A percentile compares a stretch with the other conserved stretches of the same genome.
phyloP scores from a whole-genome alignment of 2,113 vertebrate species.

The Pomatostomus ruficeps region DNA sequence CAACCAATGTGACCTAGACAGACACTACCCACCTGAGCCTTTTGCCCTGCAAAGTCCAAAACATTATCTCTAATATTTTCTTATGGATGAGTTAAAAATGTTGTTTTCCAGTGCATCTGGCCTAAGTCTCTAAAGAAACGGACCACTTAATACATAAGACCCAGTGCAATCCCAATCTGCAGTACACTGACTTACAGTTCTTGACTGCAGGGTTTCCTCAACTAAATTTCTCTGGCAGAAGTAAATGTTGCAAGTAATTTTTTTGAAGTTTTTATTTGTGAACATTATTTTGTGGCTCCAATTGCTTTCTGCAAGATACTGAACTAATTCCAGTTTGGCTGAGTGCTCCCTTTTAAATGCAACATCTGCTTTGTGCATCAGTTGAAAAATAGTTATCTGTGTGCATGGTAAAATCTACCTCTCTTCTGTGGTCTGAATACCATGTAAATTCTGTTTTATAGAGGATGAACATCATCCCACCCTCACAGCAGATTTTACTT shows the following conservation, averaged over 20 bases:
- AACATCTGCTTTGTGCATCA: slow-evolving; percentile 35
- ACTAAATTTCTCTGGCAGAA: neutral
- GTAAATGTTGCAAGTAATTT: slow-evolving; percentile 34
- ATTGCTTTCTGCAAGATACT: slow-evolving; percentile 3
- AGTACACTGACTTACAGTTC: neutral
- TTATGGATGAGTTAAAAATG: neutral
- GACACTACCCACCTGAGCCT: neutral
- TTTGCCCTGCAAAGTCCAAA: neutral
- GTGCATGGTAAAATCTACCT: neutral
- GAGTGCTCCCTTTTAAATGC: slow-evolving; percentile 6
- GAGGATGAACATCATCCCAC: neutral
- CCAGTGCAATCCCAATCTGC: neutral
- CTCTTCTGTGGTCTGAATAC: neutral
- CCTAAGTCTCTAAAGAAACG: neutral
- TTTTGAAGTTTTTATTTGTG: slow-evolving; percentile 47
- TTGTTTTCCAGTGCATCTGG: neutral
- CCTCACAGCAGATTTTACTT: neutral
- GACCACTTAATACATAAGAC: neutral
- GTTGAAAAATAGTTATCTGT: neutral
- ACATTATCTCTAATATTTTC: neutral
- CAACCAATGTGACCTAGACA: neutral
- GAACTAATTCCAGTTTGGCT: slow-evolving; percentile 47
- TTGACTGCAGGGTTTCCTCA: neutral
- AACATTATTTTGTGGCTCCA: slow-evolving; percentile 26
- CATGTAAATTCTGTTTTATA: slow-evolving; percentile 9